phyloP scores from a whole-genome alignment of 2,888 invertebrate species.

The Gibbula magus region DNA sequence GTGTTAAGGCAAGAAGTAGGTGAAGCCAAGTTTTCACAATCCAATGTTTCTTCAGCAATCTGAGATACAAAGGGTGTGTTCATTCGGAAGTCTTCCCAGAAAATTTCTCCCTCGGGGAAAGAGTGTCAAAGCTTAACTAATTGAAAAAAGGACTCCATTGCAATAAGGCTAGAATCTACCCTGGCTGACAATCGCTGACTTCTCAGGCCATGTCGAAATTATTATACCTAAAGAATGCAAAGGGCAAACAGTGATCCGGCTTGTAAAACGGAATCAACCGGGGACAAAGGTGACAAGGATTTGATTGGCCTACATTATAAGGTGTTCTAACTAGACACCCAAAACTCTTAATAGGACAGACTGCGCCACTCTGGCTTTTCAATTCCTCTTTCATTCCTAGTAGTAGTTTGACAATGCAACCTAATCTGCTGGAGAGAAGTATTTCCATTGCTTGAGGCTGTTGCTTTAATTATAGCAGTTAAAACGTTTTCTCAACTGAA shows the following conservation, averaged over 20 bases:
- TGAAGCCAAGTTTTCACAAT: constrained; percentile 6
- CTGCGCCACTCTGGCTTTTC: constrained; percentile 1
- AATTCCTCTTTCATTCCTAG: constrained; percentile 2
- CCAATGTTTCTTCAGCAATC: constrained; percentile 20
- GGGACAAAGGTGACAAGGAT: constrained; percentile 1
- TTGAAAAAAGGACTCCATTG: constrained; percentile 12
- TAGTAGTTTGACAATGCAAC: neutral
- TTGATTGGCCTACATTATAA: neutral
- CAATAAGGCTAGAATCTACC: constrained; percentile 1
- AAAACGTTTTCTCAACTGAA: neutral
- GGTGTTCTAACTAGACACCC: neutral
- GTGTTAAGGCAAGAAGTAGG: neutral
- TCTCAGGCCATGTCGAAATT: constrained; percentile 20
- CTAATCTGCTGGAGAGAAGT: constrained; percentile 4
- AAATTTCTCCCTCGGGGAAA: constrained; percentile 1
- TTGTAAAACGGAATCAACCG: neutral
- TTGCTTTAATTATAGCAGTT: neutral
- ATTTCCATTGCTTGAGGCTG: neutral
- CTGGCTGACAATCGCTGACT: neutral
- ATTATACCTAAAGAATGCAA: constrained; percentile 4
- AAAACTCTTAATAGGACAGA: neutral
- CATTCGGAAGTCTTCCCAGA: constrained; percentile 15
- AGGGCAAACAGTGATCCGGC: constrained; percentile 17
- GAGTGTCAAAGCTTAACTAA: constrained; percentile 13
- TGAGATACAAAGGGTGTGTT: constrained; percentile 19